Base-by-base conservation (phyloP, 1,140 invertebrate species). In the Caerostris extrusa region DNA sequence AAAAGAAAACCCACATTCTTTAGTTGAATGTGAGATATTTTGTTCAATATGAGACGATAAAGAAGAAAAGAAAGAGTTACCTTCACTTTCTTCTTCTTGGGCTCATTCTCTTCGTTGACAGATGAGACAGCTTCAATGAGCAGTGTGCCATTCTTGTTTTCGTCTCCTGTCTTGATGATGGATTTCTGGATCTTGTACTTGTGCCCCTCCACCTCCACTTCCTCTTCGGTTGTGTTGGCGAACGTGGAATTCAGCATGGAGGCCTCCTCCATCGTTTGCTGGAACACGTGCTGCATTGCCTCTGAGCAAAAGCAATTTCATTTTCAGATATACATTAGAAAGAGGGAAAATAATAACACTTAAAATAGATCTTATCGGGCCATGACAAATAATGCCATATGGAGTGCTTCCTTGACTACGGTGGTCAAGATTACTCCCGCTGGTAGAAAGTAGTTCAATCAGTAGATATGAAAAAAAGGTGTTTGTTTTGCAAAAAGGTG, bases 201-300 rank as follows among this genome's bases (percentile, higher is more conserved):
- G 14, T 64, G 56, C 3, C 90, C 90, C 14, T 61, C 57, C 7
- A 82, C 55, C 6, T 82, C 90, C 34, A 82, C 90, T 17, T 82
- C 90, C 12, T 91, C 90, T 50, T 71, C 67, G 1, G 90, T 91
- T 2, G 77, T 83, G 58, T 91, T 91, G 19, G 77, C 60, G 57
- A 10, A 50, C 2, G 90, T 91, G 19, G 57, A 57, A 34, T 91
- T 91, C 7, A 61, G 10, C 6, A 10, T 2, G 7, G 55, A 2
- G 50, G 77, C 57, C 14, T 91, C 90, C 3, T 91, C 77, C 5
- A 91, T 3, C 14, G 90, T 83, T 53, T 91, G 57, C 3, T 34
- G 58, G 69, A 91, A 83, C 6, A 55, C 50, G 7, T 71, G 19
- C 4, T 61, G 58, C n/a, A 91, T 56, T 10, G 77, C 71, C 57